These are phyloP conservation scores for Drosophila bunnanda DNA, from an alignment of 2,888 invertebrate species.

Conservation along the genomic window DNA sequence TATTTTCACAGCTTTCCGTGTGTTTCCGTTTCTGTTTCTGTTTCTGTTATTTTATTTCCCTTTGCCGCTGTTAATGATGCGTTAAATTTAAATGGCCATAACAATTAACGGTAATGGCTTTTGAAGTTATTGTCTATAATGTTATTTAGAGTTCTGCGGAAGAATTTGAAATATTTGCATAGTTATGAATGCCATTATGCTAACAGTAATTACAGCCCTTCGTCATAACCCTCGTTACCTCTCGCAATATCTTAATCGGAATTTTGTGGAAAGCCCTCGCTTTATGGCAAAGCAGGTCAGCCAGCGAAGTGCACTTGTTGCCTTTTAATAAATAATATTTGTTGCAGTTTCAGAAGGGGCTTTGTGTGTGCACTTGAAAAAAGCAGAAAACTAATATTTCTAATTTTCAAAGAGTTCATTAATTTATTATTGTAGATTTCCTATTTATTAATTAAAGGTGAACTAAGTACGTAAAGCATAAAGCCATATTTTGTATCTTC, in stretches of 20 bases:
- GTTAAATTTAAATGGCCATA: constrained; percentile 79
- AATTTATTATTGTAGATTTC: background rate
- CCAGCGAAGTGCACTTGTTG: constrained; percentile 65
- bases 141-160: constrained; percentile 45
- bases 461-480: too few species aligned
- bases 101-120: constrained; percentile 79
- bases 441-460: background rate
- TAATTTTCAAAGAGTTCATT: background rate
- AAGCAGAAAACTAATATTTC: background rate
- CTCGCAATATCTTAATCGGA: constrained; percentile 7
- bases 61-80: constrained; percentile 72
- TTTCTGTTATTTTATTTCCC: constrained; percentile 32
- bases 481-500: background rate
- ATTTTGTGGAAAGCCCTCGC: background rate
- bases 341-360: constrained; percentile 29
- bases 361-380: background rate
- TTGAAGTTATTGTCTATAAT: constrained; percentile 74
- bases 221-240: background rate
- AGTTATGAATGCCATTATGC: constrained; percentile 31
- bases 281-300: constrained; percentile 17
- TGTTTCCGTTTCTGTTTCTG: constrained; percentile 19
- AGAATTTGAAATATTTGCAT: constrained; percentile 39
- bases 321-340: constrained; percentile 61
- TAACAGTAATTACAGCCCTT: background rate
- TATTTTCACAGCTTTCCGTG: constrained; percentile 25